Evolutionary conservation across 2,888 invertebrate genomes (phyloP), one percentile per base, ranked within the genome.

Genomic region (Anticlea derivata): DNA sequence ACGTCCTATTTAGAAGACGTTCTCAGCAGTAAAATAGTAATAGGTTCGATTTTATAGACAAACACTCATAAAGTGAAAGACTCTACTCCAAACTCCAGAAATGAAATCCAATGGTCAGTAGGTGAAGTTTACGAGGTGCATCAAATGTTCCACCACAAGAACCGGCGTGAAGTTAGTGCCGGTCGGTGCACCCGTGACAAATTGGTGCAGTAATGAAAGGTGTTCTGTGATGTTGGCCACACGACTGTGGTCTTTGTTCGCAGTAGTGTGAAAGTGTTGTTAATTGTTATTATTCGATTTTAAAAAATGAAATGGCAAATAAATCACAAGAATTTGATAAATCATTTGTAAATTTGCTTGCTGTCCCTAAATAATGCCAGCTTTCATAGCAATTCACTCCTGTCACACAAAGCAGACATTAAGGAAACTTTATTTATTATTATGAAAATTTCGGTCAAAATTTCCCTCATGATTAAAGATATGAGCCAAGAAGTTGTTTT

Each of bases 201-300:
- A 80, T 80, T 74, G 75, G 73, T 66, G 72, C 71, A 67, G 76
- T 78, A 78, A 78, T 76, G 78, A 78, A 71, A 65, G 61, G 38
- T 43, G 26, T 41, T 35, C 27, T 13, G 23, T 39, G 24, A 24
- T 38, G 24, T 8, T 46, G n/a, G 17, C 20, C 31, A 26, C 47
- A 39, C 7, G 33, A 33, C 31, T 39, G 30, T 7, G 31, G 20
- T 6, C 31, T 30, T 38, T 31, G 13, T 30, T 24, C 7, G n/a
- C 30, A 46, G 46, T 20, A 35, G 37, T 34, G 26, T 12, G 4
- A 5, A 7, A 12, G 11, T 20, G 22, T 10, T 34, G 22, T 6
- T n/a, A n/a, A n/a, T n/a, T n/a, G n/a, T n/a, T n/a, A n/a, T n/a
- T n/a, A n/a, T n/a, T n/a, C n/a, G n/a, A n/a, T n/a, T n/a, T n/a